Evolutionary conservation across 1,140 invertebrate genomes (phyloP).

Genomic region (Bombus picipes): DNA sequence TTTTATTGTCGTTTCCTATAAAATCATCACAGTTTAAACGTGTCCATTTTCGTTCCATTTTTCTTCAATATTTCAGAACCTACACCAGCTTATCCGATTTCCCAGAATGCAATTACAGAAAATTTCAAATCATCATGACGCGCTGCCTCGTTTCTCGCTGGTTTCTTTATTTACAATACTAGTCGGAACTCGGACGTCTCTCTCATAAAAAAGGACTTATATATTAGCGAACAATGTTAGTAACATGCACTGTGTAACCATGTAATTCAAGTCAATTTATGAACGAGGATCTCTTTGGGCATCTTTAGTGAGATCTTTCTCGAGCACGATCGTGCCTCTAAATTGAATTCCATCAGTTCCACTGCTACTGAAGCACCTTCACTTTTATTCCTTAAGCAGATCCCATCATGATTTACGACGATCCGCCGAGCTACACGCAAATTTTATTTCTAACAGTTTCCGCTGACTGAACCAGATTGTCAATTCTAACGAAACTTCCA

Average conservation of each 20-base stretch:
- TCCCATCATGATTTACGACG: not conserved
- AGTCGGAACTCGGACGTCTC: constrained; percentile 14
- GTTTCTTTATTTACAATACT: constrained; percentile 38
- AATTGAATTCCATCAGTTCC: constrained; percentile 26
- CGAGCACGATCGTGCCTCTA: not conserved
- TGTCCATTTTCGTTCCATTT: not conserved
- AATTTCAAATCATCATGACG: constrained; percentile 25
- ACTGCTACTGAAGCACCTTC: constrained; percentile 1
- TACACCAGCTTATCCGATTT: not conserved
- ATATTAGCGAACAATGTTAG: constrained; percentile 38
- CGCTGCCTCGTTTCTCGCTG: not conserved
- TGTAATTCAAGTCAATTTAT: constrained; percentile 33
- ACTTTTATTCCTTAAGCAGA: constrained; percentile 9
- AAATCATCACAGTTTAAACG: constrained; percentile 49
- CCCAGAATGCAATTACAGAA: constrained; percentile 30
- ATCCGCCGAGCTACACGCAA: not conserved
- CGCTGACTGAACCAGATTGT: not conserved
- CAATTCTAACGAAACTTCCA: not conserved
- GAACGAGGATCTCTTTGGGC: constrained; percentile 13
- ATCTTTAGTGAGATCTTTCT: constrained; percentile 4
- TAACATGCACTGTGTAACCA: constrained; percentile 20
- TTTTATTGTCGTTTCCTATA: constrained; percentile 50
- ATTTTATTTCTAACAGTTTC: constrained; percentile 10
- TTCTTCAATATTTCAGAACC: constrained; percentile 3
- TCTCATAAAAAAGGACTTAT: constrained; percentile 48